phyloP scores from a whole-genome alignment of 2,113 vertebrate species.

The Albula glossodonta region DNA sequence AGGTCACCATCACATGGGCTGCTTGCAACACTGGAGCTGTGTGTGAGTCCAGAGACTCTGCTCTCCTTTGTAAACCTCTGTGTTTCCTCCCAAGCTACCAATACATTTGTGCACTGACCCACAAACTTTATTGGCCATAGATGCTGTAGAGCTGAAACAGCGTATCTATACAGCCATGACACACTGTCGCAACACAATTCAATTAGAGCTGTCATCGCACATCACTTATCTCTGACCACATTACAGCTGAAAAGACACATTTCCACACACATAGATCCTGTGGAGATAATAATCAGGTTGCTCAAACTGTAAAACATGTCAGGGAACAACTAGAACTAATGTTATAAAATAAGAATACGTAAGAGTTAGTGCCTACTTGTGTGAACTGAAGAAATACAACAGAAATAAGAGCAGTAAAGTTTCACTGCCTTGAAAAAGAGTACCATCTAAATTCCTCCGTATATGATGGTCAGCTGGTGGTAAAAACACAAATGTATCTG shows the following conservation, averaged over 20 bases:
- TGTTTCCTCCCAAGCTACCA: too few relatives aligned
- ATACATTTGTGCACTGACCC: not conserved
- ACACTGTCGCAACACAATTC: not conserved
- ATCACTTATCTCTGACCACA: not conserved
- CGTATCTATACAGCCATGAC: not conserved
- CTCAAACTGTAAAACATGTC: not conserved
- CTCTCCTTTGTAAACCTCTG: not conserved
- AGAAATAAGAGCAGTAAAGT: not conserved
- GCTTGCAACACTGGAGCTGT: not conserved
- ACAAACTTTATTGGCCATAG: not conserved
- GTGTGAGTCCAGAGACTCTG: not conserved
- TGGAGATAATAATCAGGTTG: not conserved
- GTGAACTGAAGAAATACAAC: not conserved
- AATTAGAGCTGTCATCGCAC: not conserved
- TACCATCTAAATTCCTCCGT: not conserved
- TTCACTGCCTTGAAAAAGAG: not conserved
- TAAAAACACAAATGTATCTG: not conserved
- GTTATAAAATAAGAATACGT: not conserved
- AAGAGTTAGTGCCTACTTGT: not conserved
- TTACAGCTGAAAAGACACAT: not conserved
- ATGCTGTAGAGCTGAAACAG: not conserved
- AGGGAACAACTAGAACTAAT: not conserved
- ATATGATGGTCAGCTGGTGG: not conserved
- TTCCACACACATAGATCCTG: not conserved
- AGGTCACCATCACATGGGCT: slow-evolving; percentile 9